phyloP scores from a whole-genome alignment of 2,113 vertebrate genomes.

The Siniperca chuatsi region DNA sequence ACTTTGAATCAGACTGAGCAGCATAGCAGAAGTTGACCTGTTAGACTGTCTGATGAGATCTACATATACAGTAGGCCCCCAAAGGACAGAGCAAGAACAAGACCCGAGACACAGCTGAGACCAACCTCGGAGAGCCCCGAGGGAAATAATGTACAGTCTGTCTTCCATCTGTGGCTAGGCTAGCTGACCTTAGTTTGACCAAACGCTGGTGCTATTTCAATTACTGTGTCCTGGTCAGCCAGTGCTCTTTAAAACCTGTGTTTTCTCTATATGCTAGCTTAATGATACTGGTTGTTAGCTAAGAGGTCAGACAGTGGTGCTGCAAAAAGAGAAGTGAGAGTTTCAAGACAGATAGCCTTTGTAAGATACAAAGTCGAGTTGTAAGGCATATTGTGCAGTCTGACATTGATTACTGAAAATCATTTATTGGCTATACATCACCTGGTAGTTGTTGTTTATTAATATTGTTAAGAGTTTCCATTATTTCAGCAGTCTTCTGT shows the following conservation, averaged over 20 bases:
- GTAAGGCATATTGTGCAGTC: neutral
- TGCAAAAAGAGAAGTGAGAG: too few species aligned
- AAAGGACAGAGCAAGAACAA: neutral
- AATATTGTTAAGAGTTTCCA: slow-evolving; percentile 3
- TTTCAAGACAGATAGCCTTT: too few species aligned
- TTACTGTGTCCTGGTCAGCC: slow-evolving; percentile 17
- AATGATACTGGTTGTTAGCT: slow-evolving; percentile 31
- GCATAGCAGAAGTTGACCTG: slow-evolving; percentile 8
- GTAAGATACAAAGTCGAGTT: neutral
- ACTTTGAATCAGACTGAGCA: neutral
- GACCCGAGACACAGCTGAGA: slow-evolving; percentile 10
- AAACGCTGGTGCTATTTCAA: slow-evolving; percentile 48
- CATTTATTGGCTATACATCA: neutral
- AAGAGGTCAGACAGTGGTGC: slow-evolving; percentile 2
- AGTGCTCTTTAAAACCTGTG: neutral
- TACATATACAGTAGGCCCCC: slow-evolving; percentile 3
- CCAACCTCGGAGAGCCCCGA: slow-evolving; percentile 18
- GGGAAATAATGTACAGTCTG: slow-evolving; percentile 25
- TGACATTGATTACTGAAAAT: neutral
- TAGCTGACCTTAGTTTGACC: slow-evolving; percentile 35
- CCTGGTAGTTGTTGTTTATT: neutral
- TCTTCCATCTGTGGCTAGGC: slow-evolving; percentile 2
- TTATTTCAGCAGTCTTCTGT: slow-evolving; percentile 5
- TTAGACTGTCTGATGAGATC: slow-evolving; percentile 14
- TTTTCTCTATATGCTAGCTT: slow-evolving; percentile 29